A percentile compares a stretch with the other conserved stretches of the same genome.
phyloP scores from a whole-genome alignment of 2,888 invertebrate species.

The Eupithecia exiguata region DNA sequence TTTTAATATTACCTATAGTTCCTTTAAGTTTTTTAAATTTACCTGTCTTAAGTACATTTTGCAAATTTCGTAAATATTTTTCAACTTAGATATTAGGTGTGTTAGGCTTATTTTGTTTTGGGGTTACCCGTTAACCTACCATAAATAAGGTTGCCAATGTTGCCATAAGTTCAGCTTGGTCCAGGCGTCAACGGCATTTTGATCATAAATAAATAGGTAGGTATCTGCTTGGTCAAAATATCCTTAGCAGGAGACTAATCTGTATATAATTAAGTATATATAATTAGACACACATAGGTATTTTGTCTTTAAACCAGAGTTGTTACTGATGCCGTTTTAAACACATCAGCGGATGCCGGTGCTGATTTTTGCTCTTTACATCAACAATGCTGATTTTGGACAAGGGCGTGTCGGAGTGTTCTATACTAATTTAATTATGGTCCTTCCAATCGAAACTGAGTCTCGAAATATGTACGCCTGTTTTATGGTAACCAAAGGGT shows the following conservation, averaged over 20 bases:
- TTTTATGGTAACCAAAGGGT: no score
- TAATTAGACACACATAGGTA: no score
- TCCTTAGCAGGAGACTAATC: neutral
- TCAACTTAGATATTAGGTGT: neutral
- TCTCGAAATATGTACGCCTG: no score
- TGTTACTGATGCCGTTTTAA: no score
- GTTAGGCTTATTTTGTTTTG: neutral
- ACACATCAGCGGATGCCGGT: no score
- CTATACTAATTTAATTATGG: no score
- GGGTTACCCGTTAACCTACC: neutral
- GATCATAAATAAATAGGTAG: neutral
- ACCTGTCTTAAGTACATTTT: neutral
- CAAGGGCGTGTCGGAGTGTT: no score
- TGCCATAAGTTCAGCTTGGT: conserved; percentile 9
- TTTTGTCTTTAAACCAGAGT: no score
- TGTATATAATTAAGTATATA: no score
- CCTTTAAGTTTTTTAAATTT: conserved; percentile 21
- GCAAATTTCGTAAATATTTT: neutral
- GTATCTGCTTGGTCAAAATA: neutral
- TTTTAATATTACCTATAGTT: conserved; percentile 26
- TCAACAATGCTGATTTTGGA: no score
- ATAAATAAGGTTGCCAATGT: neutral
- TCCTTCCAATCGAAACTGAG: no score
- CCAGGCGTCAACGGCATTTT: neutral
- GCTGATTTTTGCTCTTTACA: no score